Base-by-base conservation (phyloP, 2,888 invertebrate species). In the Agriopis leucophaearia region DNA sequence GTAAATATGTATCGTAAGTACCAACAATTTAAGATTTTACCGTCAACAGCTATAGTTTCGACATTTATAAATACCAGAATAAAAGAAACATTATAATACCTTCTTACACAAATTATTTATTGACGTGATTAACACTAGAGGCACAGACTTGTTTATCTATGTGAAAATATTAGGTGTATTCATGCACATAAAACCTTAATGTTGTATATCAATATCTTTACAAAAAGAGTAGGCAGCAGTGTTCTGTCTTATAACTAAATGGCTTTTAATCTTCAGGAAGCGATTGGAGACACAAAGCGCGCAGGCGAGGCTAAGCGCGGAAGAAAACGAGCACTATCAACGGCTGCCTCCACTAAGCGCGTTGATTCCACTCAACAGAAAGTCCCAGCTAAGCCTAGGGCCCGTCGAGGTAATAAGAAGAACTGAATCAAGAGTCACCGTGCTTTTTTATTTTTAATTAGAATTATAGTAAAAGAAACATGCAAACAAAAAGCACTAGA, bases 271-370 rank as follows among this genome's bases (percentile, higher is more conserved):
- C 79, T 81, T 44, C 54, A 86, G 84, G 82, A 82, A 13, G 81
- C 81, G 44, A 47, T 71, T 10, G 55, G 65, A 1, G 80, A 83
- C 4, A 72, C 62, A n/a, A 84, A 83, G 67, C 81, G 83, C 13
- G 80, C 82, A 2, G 62, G 68, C 15, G 87, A 83, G 8, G 84
- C 86, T 60, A 89, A 89, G 72, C 88, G 91, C 9, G 91, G 91
- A 6, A 81, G 91, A 38, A 91, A 92, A 69, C 85, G 92, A 0
- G 91, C 91, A 0, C 76, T 83, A 5, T 92, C 92, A 0, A 82
- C 88, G 9, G 88, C 89, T 0, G 88, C 89, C 0, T 69, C 84
- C 0, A 73, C 76, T 0, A 91, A 89, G 72, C 78, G 78, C 7
- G 75, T 78, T 35, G 68, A 69, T 47, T 56, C n/a, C 45, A 42